Conservation (phyloP, 2,888 invertebrate species). For the Argynnis bischoffii region DNA sequence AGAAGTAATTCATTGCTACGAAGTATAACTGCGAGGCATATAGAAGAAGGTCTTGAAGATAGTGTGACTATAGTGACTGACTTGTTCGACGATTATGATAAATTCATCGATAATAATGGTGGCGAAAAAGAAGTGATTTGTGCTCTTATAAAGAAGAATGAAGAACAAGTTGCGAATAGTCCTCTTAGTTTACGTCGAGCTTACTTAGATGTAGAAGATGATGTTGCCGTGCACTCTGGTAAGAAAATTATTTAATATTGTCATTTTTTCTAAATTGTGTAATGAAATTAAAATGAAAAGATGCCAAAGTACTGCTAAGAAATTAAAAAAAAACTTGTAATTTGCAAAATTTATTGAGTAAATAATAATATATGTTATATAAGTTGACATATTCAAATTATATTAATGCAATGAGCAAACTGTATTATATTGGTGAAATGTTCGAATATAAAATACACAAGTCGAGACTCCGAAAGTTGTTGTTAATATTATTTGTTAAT, state of each 20-base stretch:
- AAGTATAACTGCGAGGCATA: conserved; percentile 78
- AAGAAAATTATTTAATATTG: conserved; percentile 48
- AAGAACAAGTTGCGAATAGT: conserved; percentile 69
- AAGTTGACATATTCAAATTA: too few species aligned
- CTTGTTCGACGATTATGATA: conserved; percentile 69
- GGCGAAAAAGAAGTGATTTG: conserved; percentile 70
- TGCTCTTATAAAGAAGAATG: conserved; percentile 75
- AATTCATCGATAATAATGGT: conserved; percentile 67
- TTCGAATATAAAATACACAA: too few species aligned
- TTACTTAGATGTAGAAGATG: conserved; percentile 84
- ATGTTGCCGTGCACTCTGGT: conserved; percentile 89
- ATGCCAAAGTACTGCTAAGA: too few species aligned
- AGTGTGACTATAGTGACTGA: conserved; percentile 65
- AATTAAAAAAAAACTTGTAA: too few species aligned
- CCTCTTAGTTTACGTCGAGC: conserved; percentile 74
- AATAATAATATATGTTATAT: too few species aligned
- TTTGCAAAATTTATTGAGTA: too few species aligned
- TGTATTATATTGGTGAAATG: too few species aligned
- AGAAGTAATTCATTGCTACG: conserved; percentile 85
- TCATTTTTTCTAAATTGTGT: too few species aligned
- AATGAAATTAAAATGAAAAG: too few species aligned
- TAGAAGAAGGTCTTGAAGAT: conserved; percentile 73
- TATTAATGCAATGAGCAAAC: too few species aligned
- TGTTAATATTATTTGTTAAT: too few species aligned
- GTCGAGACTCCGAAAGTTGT: too few species aligned